phyloP scores from a whole-genome alignment of 2,888 invertebrate species.

The Drosophila nigricruria region DNA sequence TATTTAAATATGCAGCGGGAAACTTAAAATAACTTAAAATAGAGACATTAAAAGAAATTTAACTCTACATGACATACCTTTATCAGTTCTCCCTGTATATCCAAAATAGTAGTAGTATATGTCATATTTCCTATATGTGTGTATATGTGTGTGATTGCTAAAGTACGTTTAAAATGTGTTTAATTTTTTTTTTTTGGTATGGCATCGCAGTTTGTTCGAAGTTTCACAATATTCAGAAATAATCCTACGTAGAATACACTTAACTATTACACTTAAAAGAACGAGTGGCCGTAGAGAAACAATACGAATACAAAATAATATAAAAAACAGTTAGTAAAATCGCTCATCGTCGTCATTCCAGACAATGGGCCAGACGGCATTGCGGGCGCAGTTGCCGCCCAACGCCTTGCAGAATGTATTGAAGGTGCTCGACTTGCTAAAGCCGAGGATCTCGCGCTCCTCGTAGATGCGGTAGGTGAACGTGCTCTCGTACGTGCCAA shows the following conservation, averaged over 20 bases:
- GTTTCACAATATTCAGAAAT: slow-evolving; percentile 42
- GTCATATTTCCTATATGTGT: background rate
- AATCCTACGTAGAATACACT: slow-evolving; percentile 26
- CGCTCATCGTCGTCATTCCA: slow-evolving; percentile 76
- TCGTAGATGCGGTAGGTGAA: slow-evolving; percentile 98
- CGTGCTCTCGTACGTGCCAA: slow-evolving; percentile 97
- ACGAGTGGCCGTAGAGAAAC: background rate
- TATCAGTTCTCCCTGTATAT: slow-evolving; percentile 13
- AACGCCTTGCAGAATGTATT: slow-evolving; percentile 89
- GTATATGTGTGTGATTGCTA: background rate
- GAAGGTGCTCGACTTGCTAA: slow-evolving; percentile 92
- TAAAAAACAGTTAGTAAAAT: slow-evolving; percentile 36
- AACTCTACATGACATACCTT: background rate
- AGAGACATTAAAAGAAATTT: background rate
- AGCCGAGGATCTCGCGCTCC: slow-evolving; percentile 97
- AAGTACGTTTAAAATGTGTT: slow-evolving; percentile 16
- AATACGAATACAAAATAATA: background rate
- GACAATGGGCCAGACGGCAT: slow-evolving; percentile 91
- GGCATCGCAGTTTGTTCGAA: slow-evolving; percentile 67
- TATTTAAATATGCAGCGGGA: slow-evolving; percentile 9
- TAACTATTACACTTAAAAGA: slow-evolving; percentile 15
- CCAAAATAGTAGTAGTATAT: background rate
- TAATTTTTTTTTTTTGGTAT: slow-evolving; percentile 55
- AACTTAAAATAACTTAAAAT: slow-evolving; percentile 3
- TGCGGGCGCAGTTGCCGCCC: slow-evolving; percentile 89